These are phyloP conservation scores for Stenopsyche tienmushanensis DNA, from an alignment of 1,140 invertebrate genomes.

Conservation along the genomic window DNA sequence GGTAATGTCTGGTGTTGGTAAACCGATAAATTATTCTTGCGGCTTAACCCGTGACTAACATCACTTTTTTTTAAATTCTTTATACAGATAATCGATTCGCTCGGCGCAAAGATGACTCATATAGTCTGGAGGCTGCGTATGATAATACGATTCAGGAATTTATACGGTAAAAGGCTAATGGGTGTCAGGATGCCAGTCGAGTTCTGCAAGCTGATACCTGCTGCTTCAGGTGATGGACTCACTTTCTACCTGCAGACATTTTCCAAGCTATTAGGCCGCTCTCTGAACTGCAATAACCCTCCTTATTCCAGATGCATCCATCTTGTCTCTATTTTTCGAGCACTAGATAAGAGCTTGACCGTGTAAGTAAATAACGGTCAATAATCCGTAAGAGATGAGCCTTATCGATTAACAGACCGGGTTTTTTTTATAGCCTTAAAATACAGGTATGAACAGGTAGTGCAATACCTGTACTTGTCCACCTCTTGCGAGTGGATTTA, in stretches of 20 bases:
- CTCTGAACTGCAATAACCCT: too few species aligned
- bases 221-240: neutral
- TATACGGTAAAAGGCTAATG: constrained; percentile 1
- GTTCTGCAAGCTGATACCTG: constrained; percentile 17
- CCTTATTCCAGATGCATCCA: too few species aligned
- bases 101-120: constrained; percentile 7
- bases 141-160: constrained; percentile 24
- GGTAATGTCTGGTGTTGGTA: neutral
- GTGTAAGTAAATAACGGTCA: constrained; percentile 3
- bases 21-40: neutral
- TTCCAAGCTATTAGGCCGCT: too few species aligned
- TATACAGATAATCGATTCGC: neutral
- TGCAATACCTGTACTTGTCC: too few species aligned
- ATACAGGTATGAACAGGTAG: too few species aligned
- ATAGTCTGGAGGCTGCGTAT: constrained; percentile 1
- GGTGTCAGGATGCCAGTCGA: neutral
- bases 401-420: too few species aligned
- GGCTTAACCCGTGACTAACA: constrained; percentile 13
- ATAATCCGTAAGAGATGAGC: too few species aligned
- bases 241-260: constrained; percentile 6
- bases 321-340: too few species aligned
- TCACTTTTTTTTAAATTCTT: constrained; percentile 1
- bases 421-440: too few species aligned
- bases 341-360: too few species aligned
- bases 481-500: too few species aligned